phyloP scores from a whole-genome alignment of 2,797 vertebrate genomes.

The Pteropus rufus region DNA sequence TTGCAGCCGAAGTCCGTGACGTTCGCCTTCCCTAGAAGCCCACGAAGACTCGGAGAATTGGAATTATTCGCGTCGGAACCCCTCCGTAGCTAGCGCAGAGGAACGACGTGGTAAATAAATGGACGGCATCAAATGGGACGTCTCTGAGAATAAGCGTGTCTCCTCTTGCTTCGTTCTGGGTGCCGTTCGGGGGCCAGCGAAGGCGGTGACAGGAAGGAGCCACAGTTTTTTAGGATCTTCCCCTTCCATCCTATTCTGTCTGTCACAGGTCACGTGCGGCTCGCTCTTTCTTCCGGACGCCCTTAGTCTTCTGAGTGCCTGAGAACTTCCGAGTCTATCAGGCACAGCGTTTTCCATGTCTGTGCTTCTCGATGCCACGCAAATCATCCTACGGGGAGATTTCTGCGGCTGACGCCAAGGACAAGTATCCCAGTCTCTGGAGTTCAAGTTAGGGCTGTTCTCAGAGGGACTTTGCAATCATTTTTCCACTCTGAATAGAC shows the following conservation, averaged over 20 bases:
- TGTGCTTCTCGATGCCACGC: background rate
- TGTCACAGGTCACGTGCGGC: rapidly evolving
- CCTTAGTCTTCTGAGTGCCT: background rate
- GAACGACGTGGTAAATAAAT: rapidly evolving
- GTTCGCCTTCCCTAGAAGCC: rapidly evolving
- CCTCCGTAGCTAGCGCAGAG: too few species aligned
- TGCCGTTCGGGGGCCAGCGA: too few species aligned
- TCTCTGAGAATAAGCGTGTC: background rate
- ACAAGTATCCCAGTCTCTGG: background rate
- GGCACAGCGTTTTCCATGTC: background rate
- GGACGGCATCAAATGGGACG: rapidly evolving
- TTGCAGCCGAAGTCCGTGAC: background rate
- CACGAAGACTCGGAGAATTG: background rate
- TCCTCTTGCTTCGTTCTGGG: background rate
- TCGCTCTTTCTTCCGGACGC: background rate
- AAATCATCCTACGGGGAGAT: background rate
- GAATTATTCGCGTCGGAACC: background rate
- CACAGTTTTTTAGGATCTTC: background rate
- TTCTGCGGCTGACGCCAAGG: background rate
- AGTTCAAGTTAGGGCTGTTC: background rate
- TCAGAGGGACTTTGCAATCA: background rate
- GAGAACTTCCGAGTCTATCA: too few species aligned
- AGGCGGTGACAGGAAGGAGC: background rate
- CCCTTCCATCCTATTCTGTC: background rate
- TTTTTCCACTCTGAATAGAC: background rate